Conservation (phyloP, 2,113 vertebrate species). For the Salvelinus fontinalis region DNA sequence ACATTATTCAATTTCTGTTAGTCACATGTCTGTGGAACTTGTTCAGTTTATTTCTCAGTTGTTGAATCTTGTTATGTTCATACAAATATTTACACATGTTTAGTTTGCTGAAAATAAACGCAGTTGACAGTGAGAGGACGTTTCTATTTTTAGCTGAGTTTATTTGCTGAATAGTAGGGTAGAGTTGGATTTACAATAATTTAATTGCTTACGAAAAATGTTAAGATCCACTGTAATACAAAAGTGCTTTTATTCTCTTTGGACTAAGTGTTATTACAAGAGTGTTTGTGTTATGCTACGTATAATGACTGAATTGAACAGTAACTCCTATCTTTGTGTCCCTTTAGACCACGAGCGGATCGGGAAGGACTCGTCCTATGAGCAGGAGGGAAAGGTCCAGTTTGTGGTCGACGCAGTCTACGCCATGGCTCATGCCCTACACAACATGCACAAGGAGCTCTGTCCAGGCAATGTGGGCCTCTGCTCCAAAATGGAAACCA, state of each 20-base stretch:
- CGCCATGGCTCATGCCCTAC: constrained; percentile 90
- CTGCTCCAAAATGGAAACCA: constrained; percentile 86
- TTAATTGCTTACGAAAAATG: too few relatives aligned
- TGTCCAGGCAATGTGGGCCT: constrained; percentile 89
- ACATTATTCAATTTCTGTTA: too few relatives aligned
- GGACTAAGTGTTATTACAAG: neutral
- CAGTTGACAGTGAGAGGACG: too few relatives aligned
- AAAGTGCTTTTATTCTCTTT: constrained; percentile 2
- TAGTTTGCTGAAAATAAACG: too few relatives aligned
- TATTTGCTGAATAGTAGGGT: too few relatives aligned
- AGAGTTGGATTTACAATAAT: too few relatives aligned
- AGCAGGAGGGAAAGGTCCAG: constrained; percentile 96
- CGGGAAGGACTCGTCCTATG: constrained; percentile 88
- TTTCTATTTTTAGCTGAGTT: too few relatives aligned
- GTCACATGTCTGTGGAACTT: too few relatives aligned
- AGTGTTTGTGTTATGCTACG: too few relatives aligned
- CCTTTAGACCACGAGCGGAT: constrained; percentile 88
- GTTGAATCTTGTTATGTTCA: too few relatives aligned
- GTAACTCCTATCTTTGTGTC: neutral
- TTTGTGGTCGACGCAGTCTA: constrained; percentile 94
- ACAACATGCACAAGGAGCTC: constrained; percentile 91
- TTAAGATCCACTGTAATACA: neutral
- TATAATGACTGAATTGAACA: neutral
- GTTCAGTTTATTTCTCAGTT: too few relatives aligned
- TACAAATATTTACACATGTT: too few relatives aligned